Conservation (phyloP, 2,797 vertebrate species). For the Setipinna tenuifilis region DNA sequence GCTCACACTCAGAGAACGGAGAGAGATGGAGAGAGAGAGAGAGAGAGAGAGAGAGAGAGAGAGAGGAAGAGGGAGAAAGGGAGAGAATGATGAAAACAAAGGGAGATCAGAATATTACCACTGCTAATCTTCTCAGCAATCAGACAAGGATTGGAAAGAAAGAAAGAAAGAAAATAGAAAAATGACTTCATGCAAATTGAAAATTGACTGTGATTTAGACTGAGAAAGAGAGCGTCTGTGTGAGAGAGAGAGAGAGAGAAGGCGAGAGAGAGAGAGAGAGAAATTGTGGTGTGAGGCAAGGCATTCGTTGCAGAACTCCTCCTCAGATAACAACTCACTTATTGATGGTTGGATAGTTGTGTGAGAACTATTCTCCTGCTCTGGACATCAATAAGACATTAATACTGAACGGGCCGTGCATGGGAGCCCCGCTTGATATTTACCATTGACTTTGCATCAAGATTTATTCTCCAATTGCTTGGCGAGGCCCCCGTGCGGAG, state of each 20-base stretch:
- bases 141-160: slow-evolving; percentile 21
- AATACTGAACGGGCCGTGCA: not conserved
- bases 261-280: too few species aligned
- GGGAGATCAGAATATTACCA: slow-evolving; percentile 57
- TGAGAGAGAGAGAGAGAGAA: not conserved
- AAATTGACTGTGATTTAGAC: slow-evolving; percentile 22
- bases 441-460: slow-evolving; percentile 24
- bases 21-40: not conserved
- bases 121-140: slow-evolving; percentile 23
- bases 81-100: not conserved
- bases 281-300: not conserved
- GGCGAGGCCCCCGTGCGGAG: not conserved
- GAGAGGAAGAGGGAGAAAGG: not conserved
- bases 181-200: slow-evolving; percentile 22
- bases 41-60: not conserved
- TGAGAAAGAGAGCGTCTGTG: not conserved
- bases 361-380: slow-evolving; percentile 20
- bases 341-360: slow-evolving; percentile 11
- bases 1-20: not conserved
- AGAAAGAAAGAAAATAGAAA: slow-evolving; percentile 21
- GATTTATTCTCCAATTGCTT: slow-evolving; percentile 10
- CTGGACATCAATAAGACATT: slow-evolving; percentile 23
- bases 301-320: not conserved
- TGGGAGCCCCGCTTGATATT: slow-evolving; percentile 10
- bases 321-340: slow-evolving; percentile 21